Percentiles rank a stretch among this genome's conserved stretches.
Conservation (phyloP, 1,140 invertebrate species). For the Drosophila truncata region DNA sequence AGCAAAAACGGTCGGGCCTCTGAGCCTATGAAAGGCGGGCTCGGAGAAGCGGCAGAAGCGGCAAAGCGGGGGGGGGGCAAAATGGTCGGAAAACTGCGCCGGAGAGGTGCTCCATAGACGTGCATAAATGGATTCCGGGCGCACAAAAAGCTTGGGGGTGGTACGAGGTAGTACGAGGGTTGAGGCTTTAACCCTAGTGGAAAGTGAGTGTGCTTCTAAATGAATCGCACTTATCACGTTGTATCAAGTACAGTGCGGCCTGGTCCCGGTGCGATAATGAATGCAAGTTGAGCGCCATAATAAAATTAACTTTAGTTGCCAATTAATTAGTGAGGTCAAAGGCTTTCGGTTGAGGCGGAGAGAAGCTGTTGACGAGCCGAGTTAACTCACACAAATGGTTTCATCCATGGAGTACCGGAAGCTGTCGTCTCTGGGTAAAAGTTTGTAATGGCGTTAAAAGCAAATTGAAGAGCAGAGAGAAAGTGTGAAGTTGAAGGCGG, state of each 20-base stretch:
- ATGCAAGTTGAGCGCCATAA: slow-evolving; percentile 27
- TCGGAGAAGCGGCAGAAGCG: background rate
- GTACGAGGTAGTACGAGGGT: background rate
- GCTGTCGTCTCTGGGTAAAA: slow-evolving; percentile 5
- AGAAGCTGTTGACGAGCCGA: slow-evolving; percentile 9
- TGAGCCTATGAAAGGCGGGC: slow-evolving; percentile 27
- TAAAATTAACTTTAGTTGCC: slow-evolving; percentile 53
- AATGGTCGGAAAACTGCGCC: slow-evolving; percentile 13
- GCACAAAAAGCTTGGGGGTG: slow-evolving; percentile 24
- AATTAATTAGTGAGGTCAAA: slow-evolving; percentile 51
- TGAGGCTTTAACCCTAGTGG: slow-evolving; percentile 23
- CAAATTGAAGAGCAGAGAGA: slow-evolving; percentile 5
- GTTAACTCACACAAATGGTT: slow-evolving; percentile 2
- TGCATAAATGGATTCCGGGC: slow-evolving; percentile 57
- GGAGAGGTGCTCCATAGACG: slow-evolving; percentile 39
- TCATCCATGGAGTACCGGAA: slow-evolving; percentile 10
- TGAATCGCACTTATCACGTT: slow-evolving; percentile 65
- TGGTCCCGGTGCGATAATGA: slow-evolving; percentile 24
- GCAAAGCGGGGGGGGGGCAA: background rate
- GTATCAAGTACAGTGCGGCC: slow-evolving; percentile 54
- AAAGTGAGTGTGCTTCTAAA: slow-evolving; percentile 63
- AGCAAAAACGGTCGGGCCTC: slow-evolving; percentile 38
- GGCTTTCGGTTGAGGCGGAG: slow-evolving; percentile 4
- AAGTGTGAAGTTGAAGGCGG: slow-evolving; percentile 10
- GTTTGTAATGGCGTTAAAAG: slow-evolving; percentile 20